phyloP scores from a whole-genome alignment of 2,888 invertebrate genomes.

The Phorcus lineatus region DNA sequence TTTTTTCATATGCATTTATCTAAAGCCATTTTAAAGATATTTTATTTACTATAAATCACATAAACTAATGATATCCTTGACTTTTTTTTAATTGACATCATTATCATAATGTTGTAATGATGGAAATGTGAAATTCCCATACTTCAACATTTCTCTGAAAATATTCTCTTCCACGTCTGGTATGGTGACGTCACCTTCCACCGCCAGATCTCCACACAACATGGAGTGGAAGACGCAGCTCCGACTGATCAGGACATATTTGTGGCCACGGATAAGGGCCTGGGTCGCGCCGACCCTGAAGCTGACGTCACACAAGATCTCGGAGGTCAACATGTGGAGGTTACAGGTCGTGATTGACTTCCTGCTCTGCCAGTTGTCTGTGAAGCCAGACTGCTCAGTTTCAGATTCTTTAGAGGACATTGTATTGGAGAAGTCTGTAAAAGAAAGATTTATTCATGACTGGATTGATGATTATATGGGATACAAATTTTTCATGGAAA shows the following conservation, averaged over 20 bases:
- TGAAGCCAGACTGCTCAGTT: not conserved
- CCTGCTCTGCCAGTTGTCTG: not conserved
- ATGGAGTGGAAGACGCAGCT: not conserved
- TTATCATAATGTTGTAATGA: too few relatives aligned
- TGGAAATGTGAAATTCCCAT: not conserved
- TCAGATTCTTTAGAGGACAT: too few relatives aligned
- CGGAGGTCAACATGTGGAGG: not conserved
- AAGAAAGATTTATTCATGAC: too few relatives aligned
- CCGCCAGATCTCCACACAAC: not conserved
- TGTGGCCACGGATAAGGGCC: not conserved
- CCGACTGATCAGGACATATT: not conserved
- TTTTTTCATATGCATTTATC: too few relatives aligned
- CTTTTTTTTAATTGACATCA: too few relatives aligned
- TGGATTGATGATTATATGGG: too few relatives aligned
- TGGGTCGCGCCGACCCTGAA: not conserved
- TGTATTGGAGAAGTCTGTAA: too few relatives aligned
- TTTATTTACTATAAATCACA: too few relatives aligned
- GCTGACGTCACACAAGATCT: constrained; percentile 3
- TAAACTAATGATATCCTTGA: too few relatives aligned
- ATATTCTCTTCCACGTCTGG: not conserved
- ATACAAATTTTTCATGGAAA: too few relatives aligned
- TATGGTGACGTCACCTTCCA: not conserved
- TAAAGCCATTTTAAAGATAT: too few relatives aligned
- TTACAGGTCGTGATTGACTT: not conserved
- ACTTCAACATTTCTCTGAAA: not conserved